These are phyloP conservation scores for Cataglyphis albicans DNA, from an alignment of 2,888 invertebrate species.

Conservation along the genomic window DNA sequence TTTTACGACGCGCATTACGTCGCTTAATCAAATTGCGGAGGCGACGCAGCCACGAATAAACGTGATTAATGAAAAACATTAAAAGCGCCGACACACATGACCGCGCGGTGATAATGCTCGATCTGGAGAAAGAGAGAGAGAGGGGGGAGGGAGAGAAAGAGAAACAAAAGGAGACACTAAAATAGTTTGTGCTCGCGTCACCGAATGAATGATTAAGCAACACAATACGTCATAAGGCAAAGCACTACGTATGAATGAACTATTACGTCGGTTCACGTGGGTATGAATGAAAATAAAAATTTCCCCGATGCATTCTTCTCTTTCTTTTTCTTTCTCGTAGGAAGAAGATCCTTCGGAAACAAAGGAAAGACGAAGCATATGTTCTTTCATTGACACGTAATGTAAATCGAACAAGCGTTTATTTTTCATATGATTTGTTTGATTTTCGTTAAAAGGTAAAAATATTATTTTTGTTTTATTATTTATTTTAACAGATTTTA, in stretches of 20 bases:
- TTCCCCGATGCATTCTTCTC: not conserved
- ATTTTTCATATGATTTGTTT: not conserved
- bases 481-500: not conserved
- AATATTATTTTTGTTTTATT: not conserved
- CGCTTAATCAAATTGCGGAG: slow-evolving; percentile 28
- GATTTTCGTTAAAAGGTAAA: not conserved
- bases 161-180: not conserved
- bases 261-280: slow-evolving; percentile 5
- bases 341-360: not conserved
- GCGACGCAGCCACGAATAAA: slow-evolving; percentile 20
- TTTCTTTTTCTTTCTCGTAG: not conserved
- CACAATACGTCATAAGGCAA: slow-evolving; percentile 27
- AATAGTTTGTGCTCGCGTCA: slow-evolving; percentile 8
- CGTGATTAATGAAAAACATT: slow-evolving; percentile 46
- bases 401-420: not conserved
- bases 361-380: not conserved
- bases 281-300: slow-evolving; percentile 1
- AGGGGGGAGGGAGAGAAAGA: not conserved
- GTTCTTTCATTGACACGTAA: not conserved
- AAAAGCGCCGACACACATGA: slow-evolving; percentile 11
- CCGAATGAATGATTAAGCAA: slow-evolving; percentile 27
- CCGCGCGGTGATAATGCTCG: not conserved
- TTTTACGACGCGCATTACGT: slow-evolving; percentile 33
- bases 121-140: not conserved
- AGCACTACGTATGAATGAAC: not conserved